These are phyloP conservation scores for Papilio dardanus DNA, from an alignment of 1,140 invertebrate genomes.

Conservation along the genomic window DNA sequence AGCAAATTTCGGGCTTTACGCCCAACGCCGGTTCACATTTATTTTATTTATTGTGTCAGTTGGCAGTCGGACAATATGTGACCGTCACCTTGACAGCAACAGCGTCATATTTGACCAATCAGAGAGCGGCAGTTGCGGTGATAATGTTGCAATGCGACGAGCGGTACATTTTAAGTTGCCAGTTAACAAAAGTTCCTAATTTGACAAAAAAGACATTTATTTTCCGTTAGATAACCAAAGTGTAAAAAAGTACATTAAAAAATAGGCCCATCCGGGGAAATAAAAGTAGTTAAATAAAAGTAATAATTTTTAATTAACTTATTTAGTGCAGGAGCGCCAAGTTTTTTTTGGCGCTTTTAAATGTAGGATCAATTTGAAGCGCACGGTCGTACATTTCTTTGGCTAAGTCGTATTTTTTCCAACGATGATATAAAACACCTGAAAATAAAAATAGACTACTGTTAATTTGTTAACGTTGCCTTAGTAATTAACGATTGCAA, in stretches of 20 bases:
- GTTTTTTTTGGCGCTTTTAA: slow-evolving; percentile 87
- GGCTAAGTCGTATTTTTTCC: slow-evolving; percentile 87
- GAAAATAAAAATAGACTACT: slow-evolving; percentile 58
- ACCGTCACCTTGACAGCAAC: too few species aligned
- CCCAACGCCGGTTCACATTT: neutral
- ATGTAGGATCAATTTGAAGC: slow-evolving; percentile 87
- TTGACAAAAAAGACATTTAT: too few species aligned
- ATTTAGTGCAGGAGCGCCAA: slow-evolving; percentile 71
- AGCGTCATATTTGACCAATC: too few species aligned
- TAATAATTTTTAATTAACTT: too few species aligned
- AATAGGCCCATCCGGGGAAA: too few species aligned
- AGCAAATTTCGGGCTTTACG: neutral
- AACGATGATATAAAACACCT: slow-evolving; percentile 97
- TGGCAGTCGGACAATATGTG: neutral
- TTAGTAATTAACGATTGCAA: neutral
- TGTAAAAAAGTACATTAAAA: too few species aligned
- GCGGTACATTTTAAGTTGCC: too few species aligned
- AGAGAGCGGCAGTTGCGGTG: too few species aligned
- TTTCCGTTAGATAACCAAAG: too few species aligned
- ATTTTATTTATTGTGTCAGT: neutral
- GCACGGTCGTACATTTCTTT: slow-evolving; percentile 89
- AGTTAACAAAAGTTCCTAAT: too few species aligned
- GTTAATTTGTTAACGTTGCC: neutral
- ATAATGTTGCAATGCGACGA: too few species aligned
- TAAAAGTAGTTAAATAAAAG: too few species aligned